Evolutionary conservation across 2,113 vertebrate genomes (phyloP), one percentile per base, ranked within the genome.

Genomic region (Megaceryle torquata): DNA sequence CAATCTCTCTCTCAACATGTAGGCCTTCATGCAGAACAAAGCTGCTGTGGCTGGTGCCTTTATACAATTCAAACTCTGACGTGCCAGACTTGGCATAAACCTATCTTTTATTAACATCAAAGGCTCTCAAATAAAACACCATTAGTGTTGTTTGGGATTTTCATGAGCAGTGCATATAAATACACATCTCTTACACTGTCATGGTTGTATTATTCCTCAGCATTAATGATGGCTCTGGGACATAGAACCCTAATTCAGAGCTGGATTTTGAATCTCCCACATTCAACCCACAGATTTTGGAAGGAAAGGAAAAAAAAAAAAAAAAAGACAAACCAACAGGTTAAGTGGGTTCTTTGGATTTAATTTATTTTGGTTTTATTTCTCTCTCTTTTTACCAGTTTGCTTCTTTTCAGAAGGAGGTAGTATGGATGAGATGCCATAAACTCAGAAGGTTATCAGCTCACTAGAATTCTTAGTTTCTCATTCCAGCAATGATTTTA

Each of bases 21-120:
- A 94, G 96, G 82, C 93, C 90, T 86, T 95, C 96, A 96, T 69
- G 95, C 87, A 93, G 95, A 97, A 95, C 95, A 97, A 97, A 95
- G 93, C 82, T 65, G 64, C 82, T 84, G 91, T 92, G 93, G 96
- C 91, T 93, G 91, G 57, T 82, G 82, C 76, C 46, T 95, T 95
- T 93, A 91, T 88, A 75, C 88, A 91, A 51, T 72, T 93, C 79
- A 95, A 72, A 88, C 41, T 88, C 82, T 94, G 72, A 95, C 88
- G 82, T 94, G 88, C 57, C 80, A 93, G 93, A 94, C 93, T 96
- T 96, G 91, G 96, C 85, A 57, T 69, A 74, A 95, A 69, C 72
- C 91, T 93, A 81, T 96, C 93, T 95, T 41, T 86, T 89, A 69
- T 72, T 90, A 90, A 95, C 96, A 95, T 97, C 96, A 97, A 97